Conservation (phyloP, 2,113 vertebrate genomes). For the Macroglossus sobrinus region DNA sequence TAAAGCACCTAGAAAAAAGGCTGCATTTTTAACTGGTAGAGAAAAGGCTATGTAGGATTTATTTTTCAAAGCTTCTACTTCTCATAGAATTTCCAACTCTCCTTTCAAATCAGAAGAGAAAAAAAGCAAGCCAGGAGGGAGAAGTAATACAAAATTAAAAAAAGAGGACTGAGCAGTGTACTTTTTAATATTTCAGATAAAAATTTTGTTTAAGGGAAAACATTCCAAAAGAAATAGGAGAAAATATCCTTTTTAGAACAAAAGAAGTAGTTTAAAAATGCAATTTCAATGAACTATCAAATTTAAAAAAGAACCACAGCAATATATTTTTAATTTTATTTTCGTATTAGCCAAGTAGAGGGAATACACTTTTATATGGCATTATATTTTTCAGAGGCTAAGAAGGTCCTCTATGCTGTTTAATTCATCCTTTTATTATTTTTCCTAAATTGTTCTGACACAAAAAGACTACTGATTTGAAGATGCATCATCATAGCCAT, state of each 20-base stretch:
- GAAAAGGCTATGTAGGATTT: background rate
- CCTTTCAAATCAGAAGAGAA: slow-evolving; percentile 2
- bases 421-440: slow-evolving; percentile 20
- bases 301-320: background rate
- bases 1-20: background rate
- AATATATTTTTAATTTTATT: background rate
- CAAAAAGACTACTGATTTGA: background rate
- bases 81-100: slow-evolving; percentile 18
- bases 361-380: background rate
- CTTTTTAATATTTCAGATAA: background rate
- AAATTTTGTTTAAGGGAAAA: slow-evolving; percentile 44
- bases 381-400: slow-evolving; percentile 12
- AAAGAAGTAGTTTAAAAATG: background rate
- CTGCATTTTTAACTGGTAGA: slow-evolving; percentile 15
- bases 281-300: background rate
- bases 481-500: background rate
- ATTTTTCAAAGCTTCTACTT: slow-evolving; percentile 40
- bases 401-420: background rate
- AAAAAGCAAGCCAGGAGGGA: background rate
- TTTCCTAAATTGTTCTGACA: background rate
- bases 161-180: background rate
- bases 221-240: background rate
- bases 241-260: background rate
- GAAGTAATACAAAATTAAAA: slow-evolving; percentile 38
- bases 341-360: background rate